Percentiles rank a stretch among this genome's conserved stretches.
phyloP scores from a whole-genome alignment of 2,888 invertebrate genomes.

The Metalampra italica region DNA sequence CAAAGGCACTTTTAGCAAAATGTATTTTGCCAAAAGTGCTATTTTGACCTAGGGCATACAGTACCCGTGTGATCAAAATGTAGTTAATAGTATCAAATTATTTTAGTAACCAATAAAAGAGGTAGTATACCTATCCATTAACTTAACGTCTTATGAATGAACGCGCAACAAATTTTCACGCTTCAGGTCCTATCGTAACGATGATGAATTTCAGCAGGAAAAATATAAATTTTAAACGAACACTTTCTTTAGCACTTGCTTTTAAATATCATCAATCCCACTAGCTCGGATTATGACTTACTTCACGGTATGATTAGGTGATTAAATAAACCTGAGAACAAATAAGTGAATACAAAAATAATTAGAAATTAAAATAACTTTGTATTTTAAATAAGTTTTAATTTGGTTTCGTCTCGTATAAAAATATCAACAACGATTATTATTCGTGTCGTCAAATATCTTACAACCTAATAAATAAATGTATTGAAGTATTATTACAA shows the following conservation, averaged over 20 bases:
- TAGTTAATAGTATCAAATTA: too few species aligned
- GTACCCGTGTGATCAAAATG: too few species aligned
- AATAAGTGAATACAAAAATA: not conserved
- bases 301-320: too few species aligned
- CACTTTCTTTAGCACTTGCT: not conserved
- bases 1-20: too few species aligned
- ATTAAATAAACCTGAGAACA: too few species aligned
- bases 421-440: constrained; percentile 27
- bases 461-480: constrained; percentile 26
- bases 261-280: not conserved
- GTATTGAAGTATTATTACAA: not conserved
- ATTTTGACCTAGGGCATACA: too few species aligned
- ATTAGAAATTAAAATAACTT: not conserved
- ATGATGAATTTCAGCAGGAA: constrained; percentile 54
- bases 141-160: constrained; percentile 12
- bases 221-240: constrained; percentile 6
- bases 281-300: too few species aligned
- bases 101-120: not conserved
- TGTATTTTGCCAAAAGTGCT: too few species aligned
- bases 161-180: constrained; percentile 36
- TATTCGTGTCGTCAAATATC: constrained; percentile 16
- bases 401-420: constrained; percentile 29
- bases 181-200: constrained; percentile 39
- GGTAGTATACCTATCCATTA: constrained; percentile 3
- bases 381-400: constrained; percentile 21